phyloP scores from a whole-genome alignment of 2,113 vertebrate species.

The Microcebus ravelobensis region DNA sequence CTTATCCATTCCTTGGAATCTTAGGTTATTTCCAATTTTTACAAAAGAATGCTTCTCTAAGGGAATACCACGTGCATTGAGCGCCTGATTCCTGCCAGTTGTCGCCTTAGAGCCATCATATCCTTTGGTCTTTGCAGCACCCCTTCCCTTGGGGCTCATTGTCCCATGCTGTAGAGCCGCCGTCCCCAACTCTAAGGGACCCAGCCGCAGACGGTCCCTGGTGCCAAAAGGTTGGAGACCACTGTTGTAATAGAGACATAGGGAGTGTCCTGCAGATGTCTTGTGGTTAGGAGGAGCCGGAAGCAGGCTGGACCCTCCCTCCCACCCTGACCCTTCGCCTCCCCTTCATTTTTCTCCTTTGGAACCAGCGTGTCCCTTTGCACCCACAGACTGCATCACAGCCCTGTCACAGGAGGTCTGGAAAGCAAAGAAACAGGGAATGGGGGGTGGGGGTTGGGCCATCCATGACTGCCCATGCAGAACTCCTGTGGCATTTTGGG shows the following conservation, averaged over 20 bases:
- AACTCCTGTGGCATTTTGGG: background rate
- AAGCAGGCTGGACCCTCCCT: background rate
- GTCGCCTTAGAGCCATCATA: accelerated
- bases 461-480: accelerated
- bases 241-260: accelerated
- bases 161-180: accelerated
- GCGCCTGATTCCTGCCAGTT: background rate
- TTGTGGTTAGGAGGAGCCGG: background rate
- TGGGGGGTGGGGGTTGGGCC: background rate
- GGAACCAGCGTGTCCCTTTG: background rate
- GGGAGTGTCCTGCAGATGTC: background rate
- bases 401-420: accelerated
- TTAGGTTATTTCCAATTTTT: background rate
- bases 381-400: accelerated
- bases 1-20: background rate
- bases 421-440: background rate
- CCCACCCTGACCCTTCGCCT: background rate
- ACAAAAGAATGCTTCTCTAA: background rate
- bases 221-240: no score
- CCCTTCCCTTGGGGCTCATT: background rate
- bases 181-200: no score
- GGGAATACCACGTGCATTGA: background rate
- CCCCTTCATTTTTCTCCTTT: background rate
- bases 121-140: background rate
- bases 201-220: no score